Evolutionary conservation across 2,113 vertebrate genomes (phyloP).

Genomic region (Hippoglossus stenolepis): DNA sequence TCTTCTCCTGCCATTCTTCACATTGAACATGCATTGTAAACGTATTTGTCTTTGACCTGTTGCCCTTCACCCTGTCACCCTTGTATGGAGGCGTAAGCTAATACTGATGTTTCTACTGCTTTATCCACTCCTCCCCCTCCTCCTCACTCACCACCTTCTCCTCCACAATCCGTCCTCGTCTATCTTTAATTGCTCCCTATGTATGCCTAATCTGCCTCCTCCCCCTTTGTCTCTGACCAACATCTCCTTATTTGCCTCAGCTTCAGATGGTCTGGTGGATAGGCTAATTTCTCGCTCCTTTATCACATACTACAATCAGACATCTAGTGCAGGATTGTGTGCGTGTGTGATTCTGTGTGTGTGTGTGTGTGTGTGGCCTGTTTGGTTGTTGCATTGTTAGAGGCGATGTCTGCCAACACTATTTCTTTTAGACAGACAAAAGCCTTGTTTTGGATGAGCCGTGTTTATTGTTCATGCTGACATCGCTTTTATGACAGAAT

Average conservation of each 20-base stretch:
- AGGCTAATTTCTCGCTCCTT: conserved; percentile 63
- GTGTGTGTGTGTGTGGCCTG: conserved; percentile 38
- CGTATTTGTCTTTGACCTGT: conserved; percentile 13
- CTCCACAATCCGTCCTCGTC: conserved; percentile 50
- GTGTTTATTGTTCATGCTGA: conserved; percentile 72
- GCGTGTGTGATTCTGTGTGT: conserved; percentile 27
- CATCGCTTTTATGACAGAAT: conserved; percentile 72
- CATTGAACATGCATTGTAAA: not conserved
- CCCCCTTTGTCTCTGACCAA: conserved; percentile 12
- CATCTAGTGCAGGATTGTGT: conserved; percentile 31
- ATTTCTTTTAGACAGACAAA: conserved; percentile 67
- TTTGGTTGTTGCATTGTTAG: conserved; percentile 59
- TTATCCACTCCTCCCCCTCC: conserved; percentile 12
- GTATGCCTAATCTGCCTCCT: conserved; percentile 26
- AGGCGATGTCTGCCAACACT: conserved; percentile 58
- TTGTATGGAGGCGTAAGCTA: conserved; percentile 37
- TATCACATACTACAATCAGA: conserved; percentile 61
- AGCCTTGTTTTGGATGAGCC: conserved; percentile 70
- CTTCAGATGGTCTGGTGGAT: conserved; percentile 63
- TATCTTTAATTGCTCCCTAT: conserved; percentile 53
- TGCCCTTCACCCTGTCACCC: conserved; percentile 29
- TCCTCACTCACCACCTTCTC: conserved; percentile 26
- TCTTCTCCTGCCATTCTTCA: no score
- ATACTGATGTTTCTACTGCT: conserved; percentile 50
- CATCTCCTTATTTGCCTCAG: conserved; percentile 54